phyloP scores from a whole-genome alignment of 2,888 invertebrate genomes.

The Merodon equestris region DNA sequence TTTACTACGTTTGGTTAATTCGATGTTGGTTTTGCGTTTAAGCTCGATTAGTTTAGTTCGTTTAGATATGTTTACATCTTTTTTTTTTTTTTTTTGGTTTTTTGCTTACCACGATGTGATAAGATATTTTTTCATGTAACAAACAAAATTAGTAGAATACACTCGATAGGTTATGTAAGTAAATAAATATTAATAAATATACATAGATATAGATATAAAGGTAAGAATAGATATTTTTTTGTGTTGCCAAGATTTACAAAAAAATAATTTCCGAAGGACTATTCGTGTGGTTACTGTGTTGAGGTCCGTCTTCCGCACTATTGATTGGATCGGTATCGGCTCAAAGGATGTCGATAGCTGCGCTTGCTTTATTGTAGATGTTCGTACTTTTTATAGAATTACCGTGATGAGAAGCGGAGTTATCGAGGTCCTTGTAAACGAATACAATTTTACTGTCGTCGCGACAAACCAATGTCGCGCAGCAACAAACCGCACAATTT shows the following conservation, averaged over 20 bases:
- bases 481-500: conserved; percentile 15
- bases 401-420: conserved; percentile 65
- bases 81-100: conserved; percentile 45
- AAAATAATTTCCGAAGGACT: conserved; percentile 56
- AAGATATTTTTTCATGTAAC: too few species aligned
- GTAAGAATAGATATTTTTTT: conserved; percentile 37
- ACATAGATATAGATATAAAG: conserved; percentile 45
- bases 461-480: neutral
- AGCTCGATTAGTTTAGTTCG: conserved; percentile 58
- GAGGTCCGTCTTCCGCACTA: conserved; percentile 20
- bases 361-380: conserved; percentile 63
- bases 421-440: conserved; percentile 60
- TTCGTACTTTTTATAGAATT: conserved; percentile 62
- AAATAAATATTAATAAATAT: conserved; percentile 50
- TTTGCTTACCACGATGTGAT: conserved; percentile 17
- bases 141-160: conserved; percentile 56
- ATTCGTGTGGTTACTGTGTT: conserved; percentile 51
- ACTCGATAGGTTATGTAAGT: conserved; percentile 45
- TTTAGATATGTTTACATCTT: conserved; percentile 11
- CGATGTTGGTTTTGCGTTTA: conserved; percentile 41
- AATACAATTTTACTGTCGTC: conserved; percentile 43
- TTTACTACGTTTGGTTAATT: conserved; percentile 58
- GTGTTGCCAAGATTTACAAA: conserved; percentile 36
- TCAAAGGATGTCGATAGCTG: conserved; percentile 62
- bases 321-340: conserved; percentile 32